Conservation (phyloP, 2,113 vertebrate species). For the Leptodactylus fuscus region DNA sequence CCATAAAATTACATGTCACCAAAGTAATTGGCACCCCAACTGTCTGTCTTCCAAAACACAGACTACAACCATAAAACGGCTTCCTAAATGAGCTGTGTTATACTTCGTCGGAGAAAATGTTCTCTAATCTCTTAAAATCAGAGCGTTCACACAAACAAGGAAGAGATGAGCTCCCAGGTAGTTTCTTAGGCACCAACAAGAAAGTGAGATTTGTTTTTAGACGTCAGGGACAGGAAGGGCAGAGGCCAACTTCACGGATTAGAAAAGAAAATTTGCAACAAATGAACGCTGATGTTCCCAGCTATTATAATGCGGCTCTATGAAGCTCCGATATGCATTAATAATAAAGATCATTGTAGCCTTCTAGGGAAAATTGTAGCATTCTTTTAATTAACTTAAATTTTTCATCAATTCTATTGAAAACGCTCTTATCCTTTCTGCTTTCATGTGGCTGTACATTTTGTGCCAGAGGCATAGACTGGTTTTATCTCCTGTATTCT, state of each 20-base stretch:
- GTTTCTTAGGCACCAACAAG: conserved; percentile 75
- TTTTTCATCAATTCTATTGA: conserved; percentile 82
- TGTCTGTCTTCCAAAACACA: conserved; percentile 9
- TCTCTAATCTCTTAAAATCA: conserved; percentile 33
- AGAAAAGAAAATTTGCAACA: conserved; percentile 78
- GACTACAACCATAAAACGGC: conserved; percentile 2
- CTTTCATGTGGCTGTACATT: conserved; percentile 75
- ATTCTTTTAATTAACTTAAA: conserved; percentile 85
- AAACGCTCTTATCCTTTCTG: conserved; percentile 75
- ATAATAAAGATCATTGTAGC: conserved; percentile 82
- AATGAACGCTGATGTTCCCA: conserved; percentile 76
- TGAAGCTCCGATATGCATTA: conserved; percentile 76
- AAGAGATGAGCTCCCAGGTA: conserved; percentile 70
- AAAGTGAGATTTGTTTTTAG: conserved; percentile 68
- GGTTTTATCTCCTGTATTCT: conserved; percentile 68
- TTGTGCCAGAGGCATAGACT: conserved; percentile 67
- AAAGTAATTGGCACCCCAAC: conserved; percentile 5
- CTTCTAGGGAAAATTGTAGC: conserved; percentile 78
- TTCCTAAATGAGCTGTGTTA: conserved; percentile 15
- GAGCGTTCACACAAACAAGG: conserved; percentile 27
- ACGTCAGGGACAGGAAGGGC: conserved; percentile 67
- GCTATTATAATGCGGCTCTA: conserved; percentile 75
- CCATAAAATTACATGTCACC: conserved; percentile 21
- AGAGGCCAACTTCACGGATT: conserved; percentile 75
- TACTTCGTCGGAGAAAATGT: not conserved